Percentiles rank a stretch among this genome's conserved stretches.
phyloP scores from a whole-genome alignment of 2,797 vertebrate genomes.

The Echiichthys vipera region DNA sequence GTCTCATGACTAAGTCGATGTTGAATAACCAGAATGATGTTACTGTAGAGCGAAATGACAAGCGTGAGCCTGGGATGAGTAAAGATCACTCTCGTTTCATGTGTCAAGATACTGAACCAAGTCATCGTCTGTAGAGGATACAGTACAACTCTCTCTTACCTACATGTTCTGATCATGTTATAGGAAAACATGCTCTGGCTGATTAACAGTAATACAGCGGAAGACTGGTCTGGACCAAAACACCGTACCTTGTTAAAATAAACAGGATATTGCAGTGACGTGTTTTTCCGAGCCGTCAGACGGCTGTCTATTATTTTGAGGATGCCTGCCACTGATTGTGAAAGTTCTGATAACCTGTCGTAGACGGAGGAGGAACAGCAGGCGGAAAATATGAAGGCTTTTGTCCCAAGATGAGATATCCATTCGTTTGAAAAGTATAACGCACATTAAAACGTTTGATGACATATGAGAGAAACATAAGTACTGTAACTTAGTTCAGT shows the following conservation, averaged over 20 bases:
- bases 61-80: constrained; percentile 80
- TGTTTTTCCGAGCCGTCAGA: constrained; percentile 73
- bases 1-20: constrained; percentile 62
- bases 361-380: constrained; percentile 43
- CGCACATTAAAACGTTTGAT: constrained; percentile 9
- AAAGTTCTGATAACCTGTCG: constrained; percentile 70
- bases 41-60: constrained; percentile 85
- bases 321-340: constrained; percentile 67
- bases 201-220: constrained; percentile 56
- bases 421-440: constrained; percentile 30
- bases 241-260: constrained; percentile 57
- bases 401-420: constrained; percentile 46
- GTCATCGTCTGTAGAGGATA: constrained; percentile 19
- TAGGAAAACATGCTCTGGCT: constrained; percentile 61
- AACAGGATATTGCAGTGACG: constrained; percentile 82
- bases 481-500: too few relatives aligned
- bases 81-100: constrained; percentile 79
- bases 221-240: constrained; percentile 63
- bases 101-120: constrained; percentile 30
- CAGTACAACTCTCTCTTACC: neutral
- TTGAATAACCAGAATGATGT: constrained; percentile 56
- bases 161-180: constrained; percentile 47
- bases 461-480: neutral
- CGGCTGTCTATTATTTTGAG: constrained; percentile 66
- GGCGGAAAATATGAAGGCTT: constrained; percentile 71